Conservation (phyloP, 2,888 invertebrate genomes). For the Matsumyia berberina region DNA sequence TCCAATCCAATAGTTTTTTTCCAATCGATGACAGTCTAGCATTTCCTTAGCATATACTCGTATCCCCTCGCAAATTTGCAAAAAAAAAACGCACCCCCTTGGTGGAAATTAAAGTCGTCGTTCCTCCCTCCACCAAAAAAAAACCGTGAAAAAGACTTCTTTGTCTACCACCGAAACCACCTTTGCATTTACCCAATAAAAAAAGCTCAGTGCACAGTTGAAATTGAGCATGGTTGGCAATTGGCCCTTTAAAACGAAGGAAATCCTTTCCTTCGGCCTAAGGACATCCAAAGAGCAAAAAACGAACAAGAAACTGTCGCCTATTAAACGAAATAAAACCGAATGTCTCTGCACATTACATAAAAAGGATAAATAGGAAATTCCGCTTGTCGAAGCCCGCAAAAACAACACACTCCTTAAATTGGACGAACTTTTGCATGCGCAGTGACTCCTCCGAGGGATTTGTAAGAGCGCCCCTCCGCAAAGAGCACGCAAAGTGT, state of each 20-base stretch:
- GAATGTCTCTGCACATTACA: slow-evolving; percentile 19
- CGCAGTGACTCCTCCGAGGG: slow-evolving; percentile 55
- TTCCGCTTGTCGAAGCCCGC: slow-evolving; percentile 44
- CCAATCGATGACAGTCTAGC: no score
- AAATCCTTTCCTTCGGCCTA: slow-evolving; percentile 8
- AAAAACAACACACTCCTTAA: slow-evolving; percentile 59
- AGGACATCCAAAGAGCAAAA: slow-evolving; percentile 32
- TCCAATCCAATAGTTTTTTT: no score
- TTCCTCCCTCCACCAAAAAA: neutral
- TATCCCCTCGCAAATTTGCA: neutral
- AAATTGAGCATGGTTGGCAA: slow-evolving; percentile 6
- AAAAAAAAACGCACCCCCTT: slow-evolving; percentile 5
- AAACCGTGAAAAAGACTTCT: slow-evolving; percentile 28
- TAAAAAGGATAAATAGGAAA: slow-evolving; percentile 67
- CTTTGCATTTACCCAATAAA: slow-evolving; percentile 38
- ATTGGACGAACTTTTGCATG: slow-evolving; percentile 66
- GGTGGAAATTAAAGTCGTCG: neutral
- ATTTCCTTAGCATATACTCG: no score
- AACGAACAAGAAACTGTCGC: slow-evolving; percentile 37
- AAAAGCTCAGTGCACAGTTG: slow-evolving; percentile 48
- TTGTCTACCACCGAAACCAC: slow-evolving; percentile 35
- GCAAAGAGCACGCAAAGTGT: slow-evolving; percentile 58
- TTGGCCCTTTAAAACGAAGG: slow-evolving; percentile 33
- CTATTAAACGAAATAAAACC: slow-evolving; percentile 31
- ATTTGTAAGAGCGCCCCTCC: slow-evolving; percentile 32